Evolutionary conservation across 1,140 invertebrate genomes (phyloP).

Genomic region (Lordiphosa mommai): DNA sequence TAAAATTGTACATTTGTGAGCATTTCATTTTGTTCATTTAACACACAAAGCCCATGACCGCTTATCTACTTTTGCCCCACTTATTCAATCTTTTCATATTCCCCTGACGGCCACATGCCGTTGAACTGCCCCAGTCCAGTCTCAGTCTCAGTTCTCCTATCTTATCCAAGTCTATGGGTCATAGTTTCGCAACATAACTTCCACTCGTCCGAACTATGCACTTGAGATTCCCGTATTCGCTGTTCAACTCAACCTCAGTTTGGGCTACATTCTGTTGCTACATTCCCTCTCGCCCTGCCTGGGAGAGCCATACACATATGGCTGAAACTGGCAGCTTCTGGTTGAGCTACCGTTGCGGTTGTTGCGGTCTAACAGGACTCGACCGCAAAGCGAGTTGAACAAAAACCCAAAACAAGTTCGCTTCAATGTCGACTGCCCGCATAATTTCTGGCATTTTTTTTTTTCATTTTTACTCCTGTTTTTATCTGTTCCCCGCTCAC

Average conservation of each 20-base stretch:
- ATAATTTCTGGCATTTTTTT: constrained; percentile 14
- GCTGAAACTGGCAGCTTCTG: constrained; percentile 33
- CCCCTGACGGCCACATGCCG: too few relatives aligned
- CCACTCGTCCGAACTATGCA: constrained; percentile 3
- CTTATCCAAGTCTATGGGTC: neutral
- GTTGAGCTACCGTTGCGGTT: constrained; percentile 45
- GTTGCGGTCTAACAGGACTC: constrained; percentile 17
- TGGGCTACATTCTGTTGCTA: neutral
- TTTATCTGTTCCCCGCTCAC: neutral
- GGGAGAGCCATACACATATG: neutral
- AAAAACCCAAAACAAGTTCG: constrained; percentile 17
- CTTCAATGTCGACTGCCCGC: constrained; percentile 25
- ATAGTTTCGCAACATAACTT: constrained; percentile 10
- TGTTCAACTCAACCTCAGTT: neutral
- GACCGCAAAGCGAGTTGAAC: constrained; percentile 37
- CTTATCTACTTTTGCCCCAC: too few relatives aligned
- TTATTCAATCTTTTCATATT: too few relatives aligned
- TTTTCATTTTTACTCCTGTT: constrained; percentile 2
- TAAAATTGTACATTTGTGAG: too few relatives aligned
- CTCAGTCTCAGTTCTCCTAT: too few relatives aligned
- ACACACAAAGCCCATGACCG: too few relatives aligned
- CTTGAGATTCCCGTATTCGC: constrained; percentile 6
- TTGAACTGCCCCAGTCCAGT: too few relatives aligned
- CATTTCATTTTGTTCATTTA: too few relatives aligned
- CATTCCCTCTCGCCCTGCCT: neutral